These are phyloP conservation scores for Noctuana brunneofusca DNA, from an alignment of 2,888 invertebrate genomes.

Conservation along the genomic window DNA sequence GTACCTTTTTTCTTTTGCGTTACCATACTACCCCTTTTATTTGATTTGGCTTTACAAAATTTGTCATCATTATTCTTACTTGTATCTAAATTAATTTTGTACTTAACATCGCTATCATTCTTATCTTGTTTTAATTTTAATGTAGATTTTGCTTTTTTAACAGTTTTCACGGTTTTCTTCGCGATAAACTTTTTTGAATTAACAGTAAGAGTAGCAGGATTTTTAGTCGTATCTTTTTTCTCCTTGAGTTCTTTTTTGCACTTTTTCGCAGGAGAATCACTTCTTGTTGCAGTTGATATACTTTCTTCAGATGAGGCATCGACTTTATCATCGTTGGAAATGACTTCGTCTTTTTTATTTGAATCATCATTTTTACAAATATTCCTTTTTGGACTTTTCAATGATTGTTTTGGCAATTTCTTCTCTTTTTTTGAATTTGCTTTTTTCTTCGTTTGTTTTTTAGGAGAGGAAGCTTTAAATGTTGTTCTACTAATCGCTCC, in stretches of 20 bases:
- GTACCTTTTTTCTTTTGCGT: slow-evolving; percentile 57
- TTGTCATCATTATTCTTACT: slow-evolving; percentile 56
- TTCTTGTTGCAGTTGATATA: slow-evolving; percentile 52
- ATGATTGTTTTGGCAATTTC: slow-evolving; percentile 57
- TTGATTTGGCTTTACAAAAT: slow-evolving; percentile 54
- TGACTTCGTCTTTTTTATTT: slow-evolving; percentile 55
- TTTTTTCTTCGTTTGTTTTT: slow-evolving; percentile 65
- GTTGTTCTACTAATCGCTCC: slow-evolving; percentile 68
- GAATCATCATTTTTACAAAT: slow-evolving; percentile 54
- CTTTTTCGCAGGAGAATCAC: slow-evolving; percentile 64
- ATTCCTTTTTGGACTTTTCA: slow-evolving; percentile 62
- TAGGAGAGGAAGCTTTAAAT: slow-evolving; percentile 54
- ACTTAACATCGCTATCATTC: slow-evolving; percentile 61
- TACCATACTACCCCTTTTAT: slow-evolving; percentile 55
- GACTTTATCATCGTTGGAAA: slow-evolving; percentile 51
- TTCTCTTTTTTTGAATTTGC: slow-evolving; percentile 62
- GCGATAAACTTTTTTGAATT: slow-evolving; percentile 50
- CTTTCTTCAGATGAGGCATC: slow-evolving; percentile 50
- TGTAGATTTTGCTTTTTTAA: slow-evolving; percentile 50
- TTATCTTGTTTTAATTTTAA: slow-evolving; percentile 50
- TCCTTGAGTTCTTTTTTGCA: slow-evolving; percentile 65
- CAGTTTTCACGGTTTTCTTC: slow-evolving; percentile 55
- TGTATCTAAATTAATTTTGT: slow-evolving; percentile 70
- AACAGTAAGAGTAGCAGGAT: slow-evolving; percentile 38
- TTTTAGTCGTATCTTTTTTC: slow-evolving; percentile 67